Conservation (phyloP, 1,140 invertebrate genomes). For the Plodia interpunctella region DNA sequence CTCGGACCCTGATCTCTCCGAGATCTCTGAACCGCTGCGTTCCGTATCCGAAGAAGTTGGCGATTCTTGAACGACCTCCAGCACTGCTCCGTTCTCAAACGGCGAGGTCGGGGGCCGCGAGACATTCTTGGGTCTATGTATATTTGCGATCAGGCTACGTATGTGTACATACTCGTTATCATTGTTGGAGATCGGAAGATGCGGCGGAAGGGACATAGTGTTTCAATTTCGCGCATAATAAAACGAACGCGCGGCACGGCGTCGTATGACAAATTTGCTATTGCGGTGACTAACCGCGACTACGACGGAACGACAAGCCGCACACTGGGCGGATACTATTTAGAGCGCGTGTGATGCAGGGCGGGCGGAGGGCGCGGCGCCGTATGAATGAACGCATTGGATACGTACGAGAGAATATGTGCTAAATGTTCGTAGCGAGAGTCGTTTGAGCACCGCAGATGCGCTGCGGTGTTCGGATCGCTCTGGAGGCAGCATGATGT, state of each 20-base stretch:
- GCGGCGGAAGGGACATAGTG: constrained; percentile 53
- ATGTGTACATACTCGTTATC: constrained; percentile 66
- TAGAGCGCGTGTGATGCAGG: constrained; percentile 43
- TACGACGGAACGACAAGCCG: constrained; percentile 42
- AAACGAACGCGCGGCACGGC: constrained; percentile 38
- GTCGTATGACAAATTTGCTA: constrained; percentile 59
- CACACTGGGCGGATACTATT: constrained; percentile 64
- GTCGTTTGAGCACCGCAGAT: constrained; percentile 60
- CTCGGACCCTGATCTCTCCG: constrained; percentile 33
- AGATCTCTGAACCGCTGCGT: constrained; percentile 36
- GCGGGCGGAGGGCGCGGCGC: constrained; percentile 46
- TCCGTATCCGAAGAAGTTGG: constrained; percentile 54
- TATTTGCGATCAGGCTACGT: constrained; percentile 68
- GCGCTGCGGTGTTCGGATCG: constrained; percentile 51
- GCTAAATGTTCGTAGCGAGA: constrained; percentile 60
- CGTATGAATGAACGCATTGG: constrained; percentile 55
- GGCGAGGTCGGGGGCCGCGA: constrained; percentile 51
- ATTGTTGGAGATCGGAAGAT: constrained; percentile 34
- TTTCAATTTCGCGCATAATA: constrained; percentile 49
- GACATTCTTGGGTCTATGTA: constrained; percentile 72
- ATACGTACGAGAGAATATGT: constrained; percentile 71
- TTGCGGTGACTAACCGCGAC: constrained; percentile 38
- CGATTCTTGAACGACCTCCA: constrained; percentile 53
- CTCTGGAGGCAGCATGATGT: constrained; percentile 58
- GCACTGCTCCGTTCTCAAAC: constrained; percentile 23